Evolutionary conservation across 2,113 vertebrate species (phyloP), one percentile per base, ranked within the genome.

Genomic region (Dicerorhinus sumatrensis): DNA sequence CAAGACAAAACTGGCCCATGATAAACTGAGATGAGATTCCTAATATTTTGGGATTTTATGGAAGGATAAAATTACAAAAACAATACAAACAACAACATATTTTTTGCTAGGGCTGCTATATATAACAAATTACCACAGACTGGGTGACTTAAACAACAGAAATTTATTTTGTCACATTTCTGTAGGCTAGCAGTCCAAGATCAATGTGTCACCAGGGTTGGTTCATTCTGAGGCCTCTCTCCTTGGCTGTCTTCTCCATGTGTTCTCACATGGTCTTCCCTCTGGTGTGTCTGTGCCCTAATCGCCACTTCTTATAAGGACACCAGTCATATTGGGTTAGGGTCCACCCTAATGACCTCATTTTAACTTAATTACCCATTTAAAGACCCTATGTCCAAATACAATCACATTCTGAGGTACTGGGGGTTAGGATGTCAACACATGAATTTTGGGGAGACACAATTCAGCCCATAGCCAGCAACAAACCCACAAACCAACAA

Each of bases 21-120:
- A 54, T 79, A 83, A 72, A 54, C 14, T 62, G n/a, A 94, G 36
- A 67, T 54, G 18, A 65, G 21, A 84, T 54, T 88, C 33, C 11
- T 63, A 93, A 73, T 42, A 88, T 48, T 67, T 73, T 1, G 29
- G 36, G 29, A 94, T 62, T 73, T 91, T 31, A 16, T 23, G 0
- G 63, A 79, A 69, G 33, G 8, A 6, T 62, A 97, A 94, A 96
- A 77, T 79, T 33, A 23, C 6, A 36, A 46, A 95, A 94, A 63
- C 16, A 77, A 56, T 76, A 11, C 21, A 84, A 56, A 70, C 6
- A 48, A 51, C 23, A 67, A 20, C 21, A 46, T 25, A 31, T 48
- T 83, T 29, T 72, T 91, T 82, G 46, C 31, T 54, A 51, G 33
- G 65, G 18, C 73, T 69, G 25, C 33, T 31, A 9, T 33, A 23